Percentiles rank a stretch among this genome's conserved stretches.
These are phyloP conservation scores for Scyliorhinus canicula DNA, from an alignment of 2,797 vertebrate species.

Conservation along the genomic window DNA sequence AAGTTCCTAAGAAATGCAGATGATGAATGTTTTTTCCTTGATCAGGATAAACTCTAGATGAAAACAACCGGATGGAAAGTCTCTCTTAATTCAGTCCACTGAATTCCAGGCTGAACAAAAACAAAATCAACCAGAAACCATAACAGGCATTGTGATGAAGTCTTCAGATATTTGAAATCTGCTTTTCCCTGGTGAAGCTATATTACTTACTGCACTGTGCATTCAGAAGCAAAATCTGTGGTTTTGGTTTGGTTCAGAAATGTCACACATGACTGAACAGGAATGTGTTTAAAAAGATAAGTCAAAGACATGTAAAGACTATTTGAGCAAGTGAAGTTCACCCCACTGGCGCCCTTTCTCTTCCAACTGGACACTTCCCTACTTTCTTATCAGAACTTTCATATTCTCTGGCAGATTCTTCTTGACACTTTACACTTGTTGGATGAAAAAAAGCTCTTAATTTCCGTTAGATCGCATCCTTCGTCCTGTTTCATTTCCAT, in stretches of 20 bases:
- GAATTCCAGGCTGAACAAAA: not conserved
- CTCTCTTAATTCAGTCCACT: not conserved
- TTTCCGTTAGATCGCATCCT: too few species aligned
- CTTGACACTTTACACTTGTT: not conserved
- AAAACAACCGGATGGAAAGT: not conserved
- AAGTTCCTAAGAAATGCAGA: not conserved
- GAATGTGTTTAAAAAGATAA: not conserved
- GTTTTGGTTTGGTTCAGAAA: not conserved
- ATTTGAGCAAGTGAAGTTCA: not conserved
- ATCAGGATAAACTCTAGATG: not conserved
- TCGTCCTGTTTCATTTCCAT: too few species aligned
- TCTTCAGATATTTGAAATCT: constrained; percentile 11
- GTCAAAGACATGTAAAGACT: not conserved
- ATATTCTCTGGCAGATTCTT: not conserved
- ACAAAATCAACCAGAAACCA: not conserved
- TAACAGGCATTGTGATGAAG: not conserved
- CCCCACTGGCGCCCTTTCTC: not conserved
- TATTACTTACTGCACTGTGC: not conserved
- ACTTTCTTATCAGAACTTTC: not conserved
- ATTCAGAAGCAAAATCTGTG: not conserved
- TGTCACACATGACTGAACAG: not conserved
- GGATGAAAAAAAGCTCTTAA: not conserved
- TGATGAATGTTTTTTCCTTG: not conserved
- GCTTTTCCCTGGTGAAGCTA: not conserved
- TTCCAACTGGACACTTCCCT: not conserved